Percentiles rank a stretch among this genome's conserved stretches.
These are phyloP conservation scores for Epiblema foenella DNA, from an alignment of 2,888 invertebrate species.

Conservation along the genomic window DNA sequence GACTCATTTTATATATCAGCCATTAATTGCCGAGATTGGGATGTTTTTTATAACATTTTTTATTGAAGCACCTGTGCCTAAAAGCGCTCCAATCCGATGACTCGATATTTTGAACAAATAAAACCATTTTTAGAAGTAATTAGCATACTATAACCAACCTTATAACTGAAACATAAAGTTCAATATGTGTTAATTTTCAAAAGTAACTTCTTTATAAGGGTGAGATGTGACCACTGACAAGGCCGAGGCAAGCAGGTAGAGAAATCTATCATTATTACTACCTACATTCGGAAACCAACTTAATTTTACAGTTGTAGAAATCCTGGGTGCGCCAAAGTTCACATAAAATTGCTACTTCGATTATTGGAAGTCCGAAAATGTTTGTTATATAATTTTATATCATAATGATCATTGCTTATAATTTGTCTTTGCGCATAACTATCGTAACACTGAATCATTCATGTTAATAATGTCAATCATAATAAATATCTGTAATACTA, in stretches of 20 bases:
- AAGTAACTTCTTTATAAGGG: constrained; percentile 64
- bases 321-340: no score
- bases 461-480: no score
- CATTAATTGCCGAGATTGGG: constrained; percentile 75
- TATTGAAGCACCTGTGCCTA: constrained; percentile 74
- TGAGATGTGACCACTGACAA: constrained; percentile 72
- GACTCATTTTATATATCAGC: constrained; percentile 69
- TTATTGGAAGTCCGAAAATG: no score
- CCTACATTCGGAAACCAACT: constrained; percentile 44
- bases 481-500: no score
- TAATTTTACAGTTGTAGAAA: constrained; percentile 10
- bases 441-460: no score
- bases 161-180: accelerated
- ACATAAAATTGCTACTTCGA: no score
- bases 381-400: no score
- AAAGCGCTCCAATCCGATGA: constrained; percentile 72
- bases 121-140: constrained; percentile 45
- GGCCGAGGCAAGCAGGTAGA: constrained; percentile 73
- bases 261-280: constrained; percentile 73
- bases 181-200: constrained; percentile 52
- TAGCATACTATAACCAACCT: constrained; percentile 43
- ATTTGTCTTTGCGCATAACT: no score
- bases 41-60: constrained; percentile 61
- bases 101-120: constrained; percentile 72
- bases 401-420: no score